Conservation (phyloP, 2,113 vertebrate species). For the Brachyhypopomus occidentalis region DNA sequence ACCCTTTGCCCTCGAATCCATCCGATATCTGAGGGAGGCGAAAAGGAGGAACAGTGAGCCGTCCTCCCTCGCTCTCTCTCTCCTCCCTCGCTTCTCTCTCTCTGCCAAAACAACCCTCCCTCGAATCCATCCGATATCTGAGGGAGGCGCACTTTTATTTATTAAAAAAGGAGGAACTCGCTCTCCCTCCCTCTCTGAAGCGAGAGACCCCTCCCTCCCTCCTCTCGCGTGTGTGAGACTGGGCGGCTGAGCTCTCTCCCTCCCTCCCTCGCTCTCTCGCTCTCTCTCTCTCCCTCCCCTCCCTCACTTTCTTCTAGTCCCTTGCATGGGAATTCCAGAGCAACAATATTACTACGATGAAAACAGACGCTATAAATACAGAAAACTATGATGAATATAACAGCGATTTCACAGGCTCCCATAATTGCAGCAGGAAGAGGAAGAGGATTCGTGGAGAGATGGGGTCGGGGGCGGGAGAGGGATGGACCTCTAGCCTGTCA, state of each 20-base stretch:
- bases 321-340: slow-evolving; percentile 76
- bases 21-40: slow-evolving; percentile 67
- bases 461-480: background rate
- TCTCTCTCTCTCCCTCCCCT: slow-evolving; percentile 50
- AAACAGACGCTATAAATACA: slow-evolving; percentile 80
- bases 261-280: slow-evolving; percentile 63
- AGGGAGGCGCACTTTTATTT: too few species aligned
- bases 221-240: too few species aligned
- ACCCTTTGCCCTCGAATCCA: slow-evolving; percentile 67
- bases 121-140: too few species aligned
- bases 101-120: slow-evolving; percentile 41
- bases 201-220: too few species aligned
- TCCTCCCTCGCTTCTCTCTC: slow-evolving; percentile 54
- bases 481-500: slow-evolving; percentile 25
- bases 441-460: slow-evolving; percentile 6
- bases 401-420: slow-evolving; percentile 75
- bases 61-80: slow-evolving; percentile 70
- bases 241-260: too few species aligned
- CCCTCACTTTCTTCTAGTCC: slow-evolving; percentile 36
- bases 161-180: too few species aligned
- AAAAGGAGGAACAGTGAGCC: slow-evolving; percentile 50
- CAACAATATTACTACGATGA: slow-evolving; percentile 78
- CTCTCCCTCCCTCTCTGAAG: too few species aligned
- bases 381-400: slow-evolving; percentile 81
- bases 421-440: slow-evolving; percentile 76